A percentile compares a stretch with the other conserved stretches of the same genome.
Evolutionary conservation across 1,140 invertebrate species (phyloP).

Genomic region (Vanessa atalanta): DNA sequence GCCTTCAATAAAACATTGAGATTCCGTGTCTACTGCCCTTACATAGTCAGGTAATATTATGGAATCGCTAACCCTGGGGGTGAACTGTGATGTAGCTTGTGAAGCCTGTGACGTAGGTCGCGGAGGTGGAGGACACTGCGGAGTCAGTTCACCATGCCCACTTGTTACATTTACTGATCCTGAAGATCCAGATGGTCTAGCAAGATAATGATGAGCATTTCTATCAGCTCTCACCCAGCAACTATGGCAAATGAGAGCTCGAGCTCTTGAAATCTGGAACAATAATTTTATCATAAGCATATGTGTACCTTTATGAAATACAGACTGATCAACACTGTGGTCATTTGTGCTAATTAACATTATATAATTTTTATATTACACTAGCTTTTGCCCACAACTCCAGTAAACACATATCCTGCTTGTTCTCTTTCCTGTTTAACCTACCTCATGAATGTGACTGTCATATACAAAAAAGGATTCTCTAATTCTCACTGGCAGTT

Average conservation of each 20-base stretch:
- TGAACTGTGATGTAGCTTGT: not conserved
- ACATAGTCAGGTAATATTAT: constrained; percentile 37
- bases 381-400: constrained; percentile 6
- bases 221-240: constrained; percentile 38
- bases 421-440: constrained; percentile 2
- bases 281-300: not conserved
- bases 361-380: constrained; percentile 14
- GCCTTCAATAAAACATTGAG: constrained; percentile 37
- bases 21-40: constrained; percentile 22
- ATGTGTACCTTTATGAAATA: not conserved
- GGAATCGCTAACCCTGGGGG: constrained; percentile 26
- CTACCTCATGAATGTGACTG: constrained; percentile 1
- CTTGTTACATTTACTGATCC: not conserved
- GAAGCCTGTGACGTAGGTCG: not conserved
- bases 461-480: constrained; percentile 2
- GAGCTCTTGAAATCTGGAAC: not conserved
- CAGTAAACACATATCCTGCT: not conserved
- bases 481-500: not conserved
- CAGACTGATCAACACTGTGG: not conserved
- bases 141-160: constrained; percentile 20
- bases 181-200: constrained; percentile 1
- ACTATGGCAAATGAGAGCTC: constrained; percentile 26
- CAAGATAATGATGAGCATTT: constrained; percentile 21
- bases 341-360: not conserved
- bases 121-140: not conserved